Percentiles rank a stretch among this genome's conserved stretches.
Conservation (phyloP, 2,113 vertebrate genomes). For the Nansenia antarctica region DNA sequence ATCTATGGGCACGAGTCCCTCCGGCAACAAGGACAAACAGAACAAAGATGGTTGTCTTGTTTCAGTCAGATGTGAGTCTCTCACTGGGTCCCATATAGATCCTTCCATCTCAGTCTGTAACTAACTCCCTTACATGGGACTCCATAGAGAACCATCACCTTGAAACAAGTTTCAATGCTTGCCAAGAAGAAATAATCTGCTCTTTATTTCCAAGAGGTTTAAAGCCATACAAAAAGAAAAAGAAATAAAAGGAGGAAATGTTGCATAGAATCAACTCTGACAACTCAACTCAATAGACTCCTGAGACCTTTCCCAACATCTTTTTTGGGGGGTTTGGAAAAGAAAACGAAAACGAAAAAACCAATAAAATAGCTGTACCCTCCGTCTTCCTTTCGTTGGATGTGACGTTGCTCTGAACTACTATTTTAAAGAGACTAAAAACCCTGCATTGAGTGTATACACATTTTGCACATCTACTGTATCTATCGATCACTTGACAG, state of each 20-base stretch:
- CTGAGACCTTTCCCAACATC: conserved; percentile 50
- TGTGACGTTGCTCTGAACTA: conserved; percentile 56
- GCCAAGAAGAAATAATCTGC: conserved; percentile 29
- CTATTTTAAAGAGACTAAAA: conserved; percentile 62
- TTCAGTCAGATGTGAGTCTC: neutral
- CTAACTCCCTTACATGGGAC: neutral
- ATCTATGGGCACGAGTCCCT: neutral
- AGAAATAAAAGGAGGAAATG: conserved; percentile 36
- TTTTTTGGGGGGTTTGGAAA: conserved; percentile 60
- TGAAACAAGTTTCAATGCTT: no score
- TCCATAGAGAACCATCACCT: conserved; percentile 14
- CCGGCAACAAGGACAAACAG: conserved; percentile 9
- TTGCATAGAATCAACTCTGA: conserved; percentile 78
- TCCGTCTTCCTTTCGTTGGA: conserved; percentile 48
- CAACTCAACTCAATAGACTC: conserved; percentile 50
- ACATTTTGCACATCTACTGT: conserved; percentile 55
- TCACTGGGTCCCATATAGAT: neutral
- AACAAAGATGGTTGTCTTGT: conserved; percentile 21
- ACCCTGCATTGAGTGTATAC: conserved; percentile 70
- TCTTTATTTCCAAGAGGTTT: conserved; percentile 22
- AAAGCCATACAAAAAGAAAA: conserved; percentile 20
- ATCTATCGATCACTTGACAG: conserved; percentile 48
- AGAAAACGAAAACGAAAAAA: conserved; percentile 14
- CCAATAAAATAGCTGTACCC: conserved; percentile 53
- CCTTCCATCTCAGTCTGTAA: neutral